A percentile compares a stretch with the other conserved stretches of the same genome.
phyloP scores from a whole-genome alignment of 2,113 vertebrate species.

The Pteronura brasiliensis region DNA sequence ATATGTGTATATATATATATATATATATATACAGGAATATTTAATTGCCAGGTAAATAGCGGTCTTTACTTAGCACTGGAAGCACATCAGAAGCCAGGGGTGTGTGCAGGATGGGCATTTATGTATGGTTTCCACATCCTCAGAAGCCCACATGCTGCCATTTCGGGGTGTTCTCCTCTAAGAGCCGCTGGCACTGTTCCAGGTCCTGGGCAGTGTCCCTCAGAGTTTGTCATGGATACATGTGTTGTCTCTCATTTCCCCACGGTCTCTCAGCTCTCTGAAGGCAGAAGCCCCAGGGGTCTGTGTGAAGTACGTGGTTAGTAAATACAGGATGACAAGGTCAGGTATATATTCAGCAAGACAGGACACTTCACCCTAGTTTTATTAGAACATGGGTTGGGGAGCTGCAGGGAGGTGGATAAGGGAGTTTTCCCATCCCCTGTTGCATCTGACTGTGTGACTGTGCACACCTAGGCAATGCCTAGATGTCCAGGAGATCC shows the following conservation, averaged over 20 bases:
- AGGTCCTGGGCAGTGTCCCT: background rate
- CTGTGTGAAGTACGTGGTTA: background rate
- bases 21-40: background rate
- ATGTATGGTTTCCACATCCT: background rate
- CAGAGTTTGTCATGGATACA: accelerated
- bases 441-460: background rate
- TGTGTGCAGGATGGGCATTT: background rate
- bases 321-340: background rate
- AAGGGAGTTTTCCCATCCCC: background rate
- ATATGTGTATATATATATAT: background rate
- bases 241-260: background rate
- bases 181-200: background rate
- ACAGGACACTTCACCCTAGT: background rate
- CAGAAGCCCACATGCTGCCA: background rate
- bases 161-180: background rate
- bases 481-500: background rate
- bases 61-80: background rate
- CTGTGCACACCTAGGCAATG: background rate
- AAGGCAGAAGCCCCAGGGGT: background rate
- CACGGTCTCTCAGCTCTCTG: background rate
- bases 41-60: background rate
- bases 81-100: background rate
- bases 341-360: background rate
- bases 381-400: background rate
- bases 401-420: background rate